phyloP scores from a whole-genome alignment of 1,140 invertebrate species.

The Mylabris phalerata region DNA sequence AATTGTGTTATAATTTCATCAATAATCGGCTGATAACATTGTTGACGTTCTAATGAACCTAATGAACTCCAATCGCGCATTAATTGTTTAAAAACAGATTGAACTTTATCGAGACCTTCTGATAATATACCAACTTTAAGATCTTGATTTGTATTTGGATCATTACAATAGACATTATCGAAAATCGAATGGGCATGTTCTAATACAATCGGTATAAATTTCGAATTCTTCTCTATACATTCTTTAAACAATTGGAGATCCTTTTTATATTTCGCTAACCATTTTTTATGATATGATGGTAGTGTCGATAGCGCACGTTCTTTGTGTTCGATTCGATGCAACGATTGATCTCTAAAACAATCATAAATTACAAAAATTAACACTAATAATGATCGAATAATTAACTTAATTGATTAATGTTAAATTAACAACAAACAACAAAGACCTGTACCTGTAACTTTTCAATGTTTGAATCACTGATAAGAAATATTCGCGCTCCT shows the following conservation, averaged over 20 bases:
- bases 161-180: conserved; percentile 56
- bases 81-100: conserved; percentile 90
- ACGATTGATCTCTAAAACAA: conserved; percentile 50
- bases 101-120: conserved; percentile 78
- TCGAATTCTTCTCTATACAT: conserved; percentile 79
- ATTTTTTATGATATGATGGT: conserved; percentile 64
- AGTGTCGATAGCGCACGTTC: conserved; percentile 69
- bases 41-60: conserved; percentile 72
- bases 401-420: conserved; percentile 29
- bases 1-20: conserved; percentile 72
- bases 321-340: conserved; percentile 61
- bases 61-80: conserved; percentile 90
- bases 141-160: conserved; percentile 31
- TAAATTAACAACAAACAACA: conserved; percentile 12
- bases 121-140: conserved; percentile 32
- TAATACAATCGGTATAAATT: conserved; percentile 76
- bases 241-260: conserved; percentile 67
- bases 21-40: conserved; percentile 89
- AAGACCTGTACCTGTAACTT: conserved; percentile 62
- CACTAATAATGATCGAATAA: conserved; percentile 11
- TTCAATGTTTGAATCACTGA: conserved; percentile 71
- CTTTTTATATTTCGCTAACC: conserved; percentile 66
- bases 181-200: conserved; percentile 78
- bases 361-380: conserved; percentile 23
- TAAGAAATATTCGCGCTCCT: conserved; percentile 69